Conservation (phyloP, 2,888 invertebrate species). For the Watsonalla binaria region DNA sequence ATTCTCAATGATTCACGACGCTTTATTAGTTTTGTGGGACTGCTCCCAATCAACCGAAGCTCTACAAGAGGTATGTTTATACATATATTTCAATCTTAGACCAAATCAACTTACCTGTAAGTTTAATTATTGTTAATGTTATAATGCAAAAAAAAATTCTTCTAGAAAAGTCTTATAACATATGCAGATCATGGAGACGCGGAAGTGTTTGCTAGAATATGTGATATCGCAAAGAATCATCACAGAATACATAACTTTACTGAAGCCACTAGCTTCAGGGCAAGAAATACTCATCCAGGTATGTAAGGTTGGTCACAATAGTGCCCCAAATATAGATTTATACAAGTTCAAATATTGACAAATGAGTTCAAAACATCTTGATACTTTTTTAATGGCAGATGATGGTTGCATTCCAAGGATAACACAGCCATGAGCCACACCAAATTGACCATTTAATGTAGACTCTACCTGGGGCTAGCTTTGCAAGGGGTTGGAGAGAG, state of each 20-base stretch:
- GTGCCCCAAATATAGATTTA: not conserved
- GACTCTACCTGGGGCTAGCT: too few relatives aligned
- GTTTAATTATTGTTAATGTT: not conserved
- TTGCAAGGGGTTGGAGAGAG: too few relatives aligned
- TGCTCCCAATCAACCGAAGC: conserved; percentile 55
- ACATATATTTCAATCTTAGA: not conserved
- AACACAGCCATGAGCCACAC: too few relatives aligned
- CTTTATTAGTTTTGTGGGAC: conserved; percentile 81
- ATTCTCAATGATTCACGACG: conserved; percentile 82
- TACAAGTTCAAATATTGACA: too few relatives aligned
- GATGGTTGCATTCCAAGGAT: too few relatives aligned
- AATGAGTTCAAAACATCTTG: too few relatives aligned
- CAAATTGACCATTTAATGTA: too few relatives aligned
- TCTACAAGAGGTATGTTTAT: conserved; percentile 19
- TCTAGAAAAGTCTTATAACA: conserved; percentile 57
- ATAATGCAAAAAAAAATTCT: conserved; percentile 10
- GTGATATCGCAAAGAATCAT: conserved; percentile 80
- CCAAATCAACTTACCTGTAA: not conserved
- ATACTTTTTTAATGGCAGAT: too few relatives aligned
- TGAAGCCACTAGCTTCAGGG: conserved; percentile 65
- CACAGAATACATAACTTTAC: conserved; percentile 82
- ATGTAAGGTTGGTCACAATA: not conserved
- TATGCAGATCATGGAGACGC: conserved; percentile 83
- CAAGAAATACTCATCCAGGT: conserved; percentile 71
- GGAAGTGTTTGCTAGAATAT: conserved; percentile 79